A percentile compares a stretch with the other conserved stretches of the same genome.
These are phyloP conservation scores for Halictus quadricinctus DNA, from an alignment of 2,888 invertebrate genomes.

Conservation along the genomic window DNA sequence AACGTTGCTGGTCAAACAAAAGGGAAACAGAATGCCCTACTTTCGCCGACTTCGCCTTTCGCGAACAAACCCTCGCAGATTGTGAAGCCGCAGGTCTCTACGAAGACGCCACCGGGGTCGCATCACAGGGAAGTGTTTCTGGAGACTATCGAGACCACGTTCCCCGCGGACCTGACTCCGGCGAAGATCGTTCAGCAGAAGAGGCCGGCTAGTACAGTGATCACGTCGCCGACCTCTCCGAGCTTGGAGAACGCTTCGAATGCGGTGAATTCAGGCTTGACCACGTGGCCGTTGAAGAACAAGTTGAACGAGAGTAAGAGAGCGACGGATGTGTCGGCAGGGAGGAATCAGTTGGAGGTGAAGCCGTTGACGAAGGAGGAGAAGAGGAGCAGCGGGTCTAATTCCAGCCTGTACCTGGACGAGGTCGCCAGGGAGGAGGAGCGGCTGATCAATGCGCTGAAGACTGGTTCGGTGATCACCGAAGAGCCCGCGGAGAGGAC, in stretches of 20 bases:
- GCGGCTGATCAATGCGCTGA: conserved; percentile 89
- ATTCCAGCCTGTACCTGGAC: conserved; percentile 83
- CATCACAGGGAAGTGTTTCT: conserved; percentile 79
- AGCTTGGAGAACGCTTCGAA: conserved; percentile 40
- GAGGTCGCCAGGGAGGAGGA: conserved; percentile 93
- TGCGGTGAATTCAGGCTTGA: conserved; percentile 79
- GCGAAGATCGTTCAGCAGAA: conserved; percentile 82
- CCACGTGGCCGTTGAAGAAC: conserved; percentile 86
- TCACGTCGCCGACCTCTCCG: conserved; percentile 52
- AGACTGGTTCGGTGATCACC: conserved; percentile 87
- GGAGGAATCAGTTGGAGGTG: conserved; percentile 43
- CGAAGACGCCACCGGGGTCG: conserved; percentile 63
- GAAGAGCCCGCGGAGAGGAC: conserved; percentile 80
- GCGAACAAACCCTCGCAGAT: conserved; percentile 74
- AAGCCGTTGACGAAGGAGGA: conserved; percentile 64
- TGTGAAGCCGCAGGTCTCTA: conserved; percentile 67
- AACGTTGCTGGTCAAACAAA: conserved; percentile 40
- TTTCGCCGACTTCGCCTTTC: conserved; percentile 64
- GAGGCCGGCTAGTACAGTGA: conserved; percentile 82
- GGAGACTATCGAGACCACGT: conserved; percentile 87
- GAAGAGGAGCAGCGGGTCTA: conserved; percentile 56
- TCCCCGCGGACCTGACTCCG: conserved; percentile 86
- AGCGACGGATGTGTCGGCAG: conserved; percentile 62
- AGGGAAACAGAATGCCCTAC: conserved; percentile 52
- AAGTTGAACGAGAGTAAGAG: conserved; percentile 82